Base-by-base conservation (phyloP, 2,888 invertebrate genomes). In the Cerastis leucographa region DNA sequence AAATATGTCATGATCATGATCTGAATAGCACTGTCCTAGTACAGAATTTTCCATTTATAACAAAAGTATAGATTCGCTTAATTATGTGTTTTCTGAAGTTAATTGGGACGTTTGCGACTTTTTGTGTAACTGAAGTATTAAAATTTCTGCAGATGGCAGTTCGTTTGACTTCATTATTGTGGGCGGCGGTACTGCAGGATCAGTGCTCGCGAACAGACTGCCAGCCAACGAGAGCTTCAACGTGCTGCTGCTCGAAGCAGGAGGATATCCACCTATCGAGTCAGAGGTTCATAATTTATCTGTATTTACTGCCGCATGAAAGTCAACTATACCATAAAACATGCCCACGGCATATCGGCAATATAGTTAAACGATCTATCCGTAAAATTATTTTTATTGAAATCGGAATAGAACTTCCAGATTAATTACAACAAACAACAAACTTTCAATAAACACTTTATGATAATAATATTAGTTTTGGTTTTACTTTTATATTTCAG, bases 101-200 rank as follows among this genome's bases (percentile, higher is more conserved):
- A 17, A 17, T 46, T 19, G 17, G 46, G 19, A n/a, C n/a, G n/a
- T n/a, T n/a, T 19, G 19, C 46, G 7, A 17, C 19, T 19, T 46
- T 46, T 46, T 46, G 17, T 44, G n/a, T 46, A 46, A 51, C 51
- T n/a, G 3, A 51, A 4, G 54, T n/a, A 11, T 54, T 11, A n/a
- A n/a, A 11, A n/a, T 54, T n/a, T 54, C 11, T 17, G 5, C 71
- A 74, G 74, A 71, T 71, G 51, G 44, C 25, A 62, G 49, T 42
- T 35, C n/a, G 3, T 70, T 35, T 62, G 74, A 74, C 51, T 74
- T 71, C n/a, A 74, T 74, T 6, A 5, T 74, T 0, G 61, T 71
- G 22, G 74, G 74, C 1, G 49, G 74, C 3, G 74, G 71, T 2
- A 65, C 83, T 0, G 85, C 84, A 3, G 88, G 74, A 0, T 74